Conservation (phyloP, 2,113 vertebrate genomes). For the Naja naja region DNA sequence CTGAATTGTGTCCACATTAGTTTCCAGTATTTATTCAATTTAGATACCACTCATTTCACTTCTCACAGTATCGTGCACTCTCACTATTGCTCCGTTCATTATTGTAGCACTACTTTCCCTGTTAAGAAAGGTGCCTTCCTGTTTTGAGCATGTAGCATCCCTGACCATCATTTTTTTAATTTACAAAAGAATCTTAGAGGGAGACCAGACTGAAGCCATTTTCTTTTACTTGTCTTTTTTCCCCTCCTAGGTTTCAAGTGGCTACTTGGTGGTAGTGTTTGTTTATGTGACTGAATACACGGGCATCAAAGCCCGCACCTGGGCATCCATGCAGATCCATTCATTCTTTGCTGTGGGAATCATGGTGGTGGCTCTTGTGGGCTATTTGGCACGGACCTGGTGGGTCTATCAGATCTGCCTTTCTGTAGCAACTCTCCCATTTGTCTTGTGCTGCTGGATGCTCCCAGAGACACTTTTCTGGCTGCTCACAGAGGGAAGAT, state of each 20-base stretch:
- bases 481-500: constrained; percentile 82
- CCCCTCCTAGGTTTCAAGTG: constrained; percentile 82
- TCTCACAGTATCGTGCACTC: neutral
- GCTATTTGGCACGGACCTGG: constrained; percentile 86
- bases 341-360: constrained; percentile 88
- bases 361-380: constrained; percentile 86
- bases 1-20: neutral
- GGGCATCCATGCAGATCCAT: constrained; percentile 93
- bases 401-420: constrained; percentile 92
- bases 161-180: constrained; percentile 22
- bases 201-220: constrained; percentile 12
- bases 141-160: neutral
- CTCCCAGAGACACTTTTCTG: constrained; percentile 94
- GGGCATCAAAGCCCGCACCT: constrained; percentile 86
- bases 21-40: neutral
- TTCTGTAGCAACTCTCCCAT: constrained; percentile 82
- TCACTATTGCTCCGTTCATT: neutral
- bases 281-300: constrained; percentile 94
- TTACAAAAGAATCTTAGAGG: neutral
- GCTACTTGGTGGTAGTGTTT: constrained; percentile 92
- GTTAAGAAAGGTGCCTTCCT: neutral
- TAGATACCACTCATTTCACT: neutral
- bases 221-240: constrained; percentile 29
- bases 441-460: constrained; percentile 90
- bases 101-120: neutral